A percentile compares a stretch with the other conserved stretches of the same genome.
Conservation (phyloP, 2,797 vertebrate genomes). For the Octomys mimax region DNA sequence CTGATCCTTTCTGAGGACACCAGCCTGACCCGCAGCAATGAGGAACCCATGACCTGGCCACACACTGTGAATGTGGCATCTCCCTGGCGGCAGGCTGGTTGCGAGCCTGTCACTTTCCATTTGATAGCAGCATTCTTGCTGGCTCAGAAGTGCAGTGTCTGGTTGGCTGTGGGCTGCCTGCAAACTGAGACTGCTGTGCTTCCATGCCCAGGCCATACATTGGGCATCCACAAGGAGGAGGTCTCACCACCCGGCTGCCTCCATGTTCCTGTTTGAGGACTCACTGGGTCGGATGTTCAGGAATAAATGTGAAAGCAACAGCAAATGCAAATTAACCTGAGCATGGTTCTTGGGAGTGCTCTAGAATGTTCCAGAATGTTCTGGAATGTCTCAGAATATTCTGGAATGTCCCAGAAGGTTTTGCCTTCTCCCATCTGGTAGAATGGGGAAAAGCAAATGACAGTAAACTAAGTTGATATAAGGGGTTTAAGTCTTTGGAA, state of each 20-base stretch:
- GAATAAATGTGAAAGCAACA: not conserved
- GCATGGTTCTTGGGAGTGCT: rapidly evolving
- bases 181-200: rapidly evolving
- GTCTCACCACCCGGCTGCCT: not conserved
- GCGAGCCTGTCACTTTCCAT: not conserved
- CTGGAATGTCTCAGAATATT: not conserved
- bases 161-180: not conserved
- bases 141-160: rapidly evolving
- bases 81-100: rapidly evolving
- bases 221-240: rapidly evolving
- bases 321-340: not conserved
- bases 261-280: not conserved
- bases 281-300: rapidly evolving
- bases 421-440: not conserved
- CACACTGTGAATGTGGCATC: rapidly evolving
- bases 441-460: no score
- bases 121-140: not conserved
- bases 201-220: rapidly evolving
- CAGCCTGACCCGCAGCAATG: rapidly evolving
- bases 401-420: not conserved
- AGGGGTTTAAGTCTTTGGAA: not conserved
- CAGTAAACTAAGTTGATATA: rapidly evolving
- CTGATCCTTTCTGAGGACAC: not conserved
- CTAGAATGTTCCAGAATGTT: not conserved
- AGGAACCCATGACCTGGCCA: not conserved